phyloP scores from a whole-genome alignment of 2,113 vertebrate species.

The Melanostigma gelatinosum region DNA sequence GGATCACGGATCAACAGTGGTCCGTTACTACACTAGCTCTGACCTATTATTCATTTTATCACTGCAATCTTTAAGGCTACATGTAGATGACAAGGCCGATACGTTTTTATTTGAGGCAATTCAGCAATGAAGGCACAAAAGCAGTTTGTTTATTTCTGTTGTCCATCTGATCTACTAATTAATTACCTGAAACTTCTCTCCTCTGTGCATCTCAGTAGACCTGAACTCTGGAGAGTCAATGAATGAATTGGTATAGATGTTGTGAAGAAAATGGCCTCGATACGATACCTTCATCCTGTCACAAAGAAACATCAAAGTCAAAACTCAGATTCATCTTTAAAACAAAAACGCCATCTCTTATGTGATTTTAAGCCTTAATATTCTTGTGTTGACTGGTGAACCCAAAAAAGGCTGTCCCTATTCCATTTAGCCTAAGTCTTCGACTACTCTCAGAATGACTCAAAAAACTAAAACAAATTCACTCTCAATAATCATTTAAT shows the following conservation, averaged over 20 bases:
- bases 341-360: not conserved
- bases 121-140: not conserved
- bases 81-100: not conserved
- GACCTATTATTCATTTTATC: not conserved
- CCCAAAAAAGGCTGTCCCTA: not conserved
- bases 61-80: not conserved
- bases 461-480: too few relatives aligned
- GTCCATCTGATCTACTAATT: not conserved
- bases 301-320: conserved; percentile 38
- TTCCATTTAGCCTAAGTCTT: too few relatives aligned
- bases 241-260: conserved; percentile 98
- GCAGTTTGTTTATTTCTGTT: not conserved
- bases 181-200: conserved; percentile 97
- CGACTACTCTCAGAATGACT: too few relatives aligned
- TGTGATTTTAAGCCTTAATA: not conserved
- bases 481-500: too few relatives aligned
- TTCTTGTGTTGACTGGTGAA: not conserved
- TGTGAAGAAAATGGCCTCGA: conserved; percentile 97
- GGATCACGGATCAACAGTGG: not conserved
- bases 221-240: conserved; percentile 99
- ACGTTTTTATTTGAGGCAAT: not conserved
- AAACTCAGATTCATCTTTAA: not conserved
- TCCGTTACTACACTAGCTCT: not conserved
- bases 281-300: conserved; percentile 98
- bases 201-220: conserved; percentile 95